Evolutionary conservation across 2,888 invertebrate species (phyloP), one percentile per base, ranked within the genome.

Genomic region (Agriopis marginaria): DNA sequence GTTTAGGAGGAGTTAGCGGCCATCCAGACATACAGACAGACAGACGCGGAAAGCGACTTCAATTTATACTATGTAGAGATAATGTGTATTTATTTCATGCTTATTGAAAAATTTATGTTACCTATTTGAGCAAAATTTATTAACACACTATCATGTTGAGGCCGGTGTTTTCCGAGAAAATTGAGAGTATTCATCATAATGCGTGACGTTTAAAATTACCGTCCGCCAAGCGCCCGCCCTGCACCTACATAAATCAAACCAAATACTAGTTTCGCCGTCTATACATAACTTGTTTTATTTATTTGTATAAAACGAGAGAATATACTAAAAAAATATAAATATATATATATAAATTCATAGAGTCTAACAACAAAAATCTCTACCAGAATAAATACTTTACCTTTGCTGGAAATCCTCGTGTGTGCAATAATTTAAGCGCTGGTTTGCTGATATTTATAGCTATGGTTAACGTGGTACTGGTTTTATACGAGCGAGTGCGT

Each of bases 181-280:
- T 92, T 91, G 91, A 89, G 86, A 88, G 89, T 89, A 92, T 93
- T 91, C 91, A 93, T 93, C 92, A 93, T 90, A 89, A 92, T 88
- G 89, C 88, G 89, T 92, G 92, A 93, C 93, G 89, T 92, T 92
- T 91, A 90, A 92, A 92, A 92, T 90, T 91, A 90, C 89, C 85
- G 81, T 79, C 82, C 83, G 84, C 86, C 83, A 85, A 84, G 86
- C 82, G 83, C 85, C 82, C 86, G 85, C 86, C 83, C 85, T 84
- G 83, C 86, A 81, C 82, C 82, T 79, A 83, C 84, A 89, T 93
- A 92, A 92, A 92, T 92, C 91, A 92, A 85, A 86, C 82, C 85
- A 84, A 89, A 89, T 86, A 88, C 87, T 91, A 90, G 86, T 88
- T 90, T 85, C 80, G 84, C 82, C 79, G 79, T 77, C 82, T 82